Percentiles rank a stretch among this genome's conserved stretches.
Evolutionary conservation across 2,113 vertebrate species (phyloP).

Genomic region (Polypterus senegalus): DNA sequence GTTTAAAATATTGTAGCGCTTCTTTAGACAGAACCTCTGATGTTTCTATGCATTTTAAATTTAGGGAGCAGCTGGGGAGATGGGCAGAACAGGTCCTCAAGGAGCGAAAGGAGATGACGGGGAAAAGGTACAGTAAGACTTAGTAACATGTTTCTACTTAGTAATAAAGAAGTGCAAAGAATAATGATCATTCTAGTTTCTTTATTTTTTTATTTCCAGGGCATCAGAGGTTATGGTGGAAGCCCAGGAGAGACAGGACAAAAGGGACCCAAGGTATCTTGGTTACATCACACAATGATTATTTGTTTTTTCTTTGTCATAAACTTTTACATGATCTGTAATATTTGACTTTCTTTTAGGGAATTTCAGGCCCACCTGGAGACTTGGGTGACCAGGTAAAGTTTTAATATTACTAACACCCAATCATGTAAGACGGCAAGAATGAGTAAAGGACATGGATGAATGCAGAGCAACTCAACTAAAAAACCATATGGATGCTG

Average conservation of each 20-base stretch:
- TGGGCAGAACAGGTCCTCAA: conserved; percentile 15
- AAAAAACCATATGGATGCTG: not conserved
- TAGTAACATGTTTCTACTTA: not conserved
- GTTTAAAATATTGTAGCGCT: not conserved
- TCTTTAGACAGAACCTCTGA: no score
- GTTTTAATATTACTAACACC: not conserved
- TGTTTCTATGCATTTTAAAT: not conserved
- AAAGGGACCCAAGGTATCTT: conserved; percentile 23
- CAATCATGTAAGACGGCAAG: not conserved
- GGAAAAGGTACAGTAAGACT: conserved; percentile 11
- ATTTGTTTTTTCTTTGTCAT: not conserved
- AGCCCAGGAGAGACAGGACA: conserved; percentile 19
- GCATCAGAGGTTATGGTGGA: conserved; percentile 18
- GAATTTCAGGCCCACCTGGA: conserved; percentile 10
- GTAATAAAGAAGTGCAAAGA: not conserved
- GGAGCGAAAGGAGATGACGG: conserved; percentile 12
- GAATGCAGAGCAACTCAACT: not conserved
- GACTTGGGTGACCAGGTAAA: conserved; percentile 14
- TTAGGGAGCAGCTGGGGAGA: conserved; percentile 19
- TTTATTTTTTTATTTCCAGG: conserved; percentile 9
- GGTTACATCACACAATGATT: not conserved
- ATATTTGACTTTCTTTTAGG: conserved; percentile 8
- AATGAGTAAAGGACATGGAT: not conserved
- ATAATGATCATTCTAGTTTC: not conserved
- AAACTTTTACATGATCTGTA: not conserved